Evolutionary conservation across 2,888 invertebrate species (phyloP).

Genomic region (Leucophenga maculata): DNA sequence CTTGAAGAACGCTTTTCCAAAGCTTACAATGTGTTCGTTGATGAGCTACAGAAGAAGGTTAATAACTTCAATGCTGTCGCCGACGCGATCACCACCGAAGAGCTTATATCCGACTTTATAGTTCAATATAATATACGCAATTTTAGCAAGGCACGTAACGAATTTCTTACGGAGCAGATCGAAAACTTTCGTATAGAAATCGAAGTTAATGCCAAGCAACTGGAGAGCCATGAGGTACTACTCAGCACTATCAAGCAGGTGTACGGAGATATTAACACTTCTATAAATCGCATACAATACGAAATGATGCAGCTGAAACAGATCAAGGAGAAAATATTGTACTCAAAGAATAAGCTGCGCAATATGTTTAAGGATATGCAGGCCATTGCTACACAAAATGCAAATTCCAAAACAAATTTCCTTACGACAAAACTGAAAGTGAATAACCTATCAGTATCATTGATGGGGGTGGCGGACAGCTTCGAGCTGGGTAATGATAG

Average conservation of each 20-base stretch:
- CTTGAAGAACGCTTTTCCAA: slow-evolving; percentile 58
- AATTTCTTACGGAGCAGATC: slow-evolving; percentile 63
- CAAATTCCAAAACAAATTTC: slow-evolving; percentile 57
- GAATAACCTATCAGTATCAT: slow-evolving; percentile 44
- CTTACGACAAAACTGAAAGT: slow-evolving; percentile 59
- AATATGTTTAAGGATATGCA: slow-evolving; percentile 63
- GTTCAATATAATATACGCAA: slow-evolving; percentile 65
- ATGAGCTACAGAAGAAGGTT: slow-evolving; percentile 63
- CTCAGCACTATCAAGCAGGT: slow-evolving; percentile 66
- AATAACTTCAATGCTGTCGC: slow-evolving; percentile 57
- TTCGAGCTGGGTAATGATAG: slow-evolving; percentile 58
- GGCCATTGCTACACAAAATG: slow-evolving; percentile 39
- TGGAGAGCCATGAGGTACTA: slow-evolving; percentile 66
- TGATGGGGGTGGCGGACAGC: slow-evolving; percentile 51
- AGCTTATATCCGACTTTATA: slow-evolving; percentile 66
- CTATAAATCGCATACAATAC: slow-evolving; percentile 66
- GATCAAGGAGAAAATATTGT: slow-evolving; percentile 70
- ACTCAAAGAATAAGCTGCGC: slow-evolving; percentile 64
- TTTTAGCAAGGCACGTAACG: slow-evolving; percentile 61
- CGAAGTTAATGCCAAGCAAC: slow-evolving; percentile 51
- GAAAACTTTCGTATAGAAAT: slow-evolving; percentile 58
- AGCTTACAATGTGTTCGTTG: slow-evolving; percentile 58
- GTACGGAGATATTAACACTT: slow-evolving; percentile 62
- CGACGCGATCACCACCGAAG: slow-evolving; percentile 54
- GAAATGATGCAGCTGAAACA: slow-evolving; percentile 67